These are phyloP conservation scores for Cherax destructor DNA, from an alignment of 1,140 invertebrate genomes.

Conservation along the genomic window DNA sequence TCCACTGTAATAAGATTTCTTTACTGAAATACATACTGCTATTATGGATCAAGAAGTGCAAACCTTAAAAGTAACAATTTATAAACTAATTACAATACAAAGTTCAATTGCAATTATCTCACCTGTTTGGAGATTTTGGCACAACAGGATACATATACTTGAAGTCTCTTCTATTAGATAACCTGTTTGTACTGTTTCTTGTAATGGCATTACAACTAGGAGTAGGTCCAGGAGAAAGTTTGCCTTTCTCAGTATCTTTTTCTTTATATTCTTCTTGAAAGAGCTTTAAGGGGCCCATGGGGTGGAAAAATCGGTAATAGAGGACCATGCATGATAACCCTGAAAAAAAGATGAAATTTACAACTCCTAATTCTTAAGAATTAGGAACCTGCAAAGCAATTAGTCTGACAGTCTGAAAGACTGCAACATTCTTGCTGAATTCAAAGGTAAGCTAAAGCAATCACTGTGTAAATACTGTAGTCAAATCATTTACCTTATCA, in stretches of 20 bases:
- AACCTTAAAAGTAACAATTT: too few relatives aligned
- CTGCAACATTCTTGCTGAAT: too few relatives aligned
- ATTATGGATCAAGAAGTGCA: too few relatives aligned
- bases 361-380: neutral
- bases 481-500: too few relatives aligned
- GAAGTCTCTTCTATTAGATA: conserved; percentile 19
- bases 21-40: too few relatives aligned
- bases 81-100: neutral
- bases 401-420: too few relatives aligned
- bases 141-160: conserved; percentile 44
- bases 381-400: too few relatives aligned
- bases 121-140: conserved; percentile 21
- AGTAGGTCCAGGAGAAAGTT: neutral
- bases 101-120: neutral
- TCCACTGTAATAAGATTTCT: too few relatives aligned
- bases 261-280: conserved; percentile 7
- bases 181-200: conserved; percentile 1
- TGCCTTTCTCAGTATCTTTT: neutral
- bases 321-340: conserved; percentile 80
- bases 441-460: too few relatives aligned
- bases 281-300: conserved; percentile 74
- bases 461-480: too few relatives aligned
- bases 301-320: conserved; percentile 82
- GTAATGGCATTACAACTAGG: conserved; percentile 2
- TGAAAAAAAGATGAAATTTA: conserved; percentile 72